Conservation (phyloP, 2,113 vertebrate genomes). For the Maccullochella peelii region DNA sequence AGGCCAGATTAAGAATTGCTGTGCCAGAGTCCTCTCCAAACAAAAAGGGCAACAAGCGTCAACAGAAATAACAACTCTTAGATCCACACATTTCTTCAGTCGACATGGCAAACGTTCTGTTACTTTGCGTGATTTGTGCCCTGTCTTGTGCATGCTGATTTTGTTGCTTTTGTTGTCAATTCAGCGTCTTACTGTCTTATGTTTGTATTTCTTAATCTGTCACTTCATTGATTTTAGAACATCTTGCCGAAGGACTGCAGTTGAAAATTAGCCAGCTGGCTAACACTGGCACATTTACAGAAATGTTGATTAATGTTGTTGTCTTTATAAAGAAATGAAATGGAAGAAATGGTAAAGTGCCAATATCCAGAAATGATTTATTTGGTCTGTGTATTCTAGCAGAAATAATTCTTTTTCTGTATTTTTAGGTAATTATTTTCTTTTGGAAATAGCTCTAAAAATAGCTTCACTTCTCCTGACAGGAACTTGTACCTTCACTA, state of each 20-base stretch:
- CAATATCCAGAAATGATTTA: background rate
- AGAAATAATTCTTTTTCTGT: background rate
- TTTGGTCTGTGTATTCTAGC: background rate
- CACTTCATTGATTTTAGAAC: background rate
- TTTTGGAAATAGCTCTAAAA: background rate
- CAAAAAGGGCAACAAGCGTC: no score
- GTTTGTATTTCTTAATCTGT: background rate
- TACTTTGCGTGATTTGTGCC: background rate
- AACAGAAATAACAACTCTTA: no score
- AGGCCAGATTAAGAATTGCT: no score
- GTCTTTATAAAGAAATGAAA: background rate
- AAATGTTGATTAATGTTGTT: background rate
- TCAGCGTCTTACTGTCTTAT: background rate
- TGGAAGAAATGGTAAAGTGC: background rate
- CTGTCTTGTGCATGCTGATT: background rate
- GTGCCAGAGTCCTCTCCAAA: no score
- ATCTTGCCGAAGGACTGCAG: background rate
- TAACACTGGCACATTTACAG: background rate
- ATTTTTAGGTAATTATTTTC: background rate
- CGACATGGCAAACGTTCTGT: no score
- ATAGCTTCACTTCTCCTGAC: background rate
- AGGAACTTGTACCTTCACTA: background rate
- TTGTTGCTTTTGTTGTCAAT: background rate
- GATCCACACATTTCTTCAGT: no score
- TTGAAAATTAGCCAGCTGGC: background rate